phyloP scores from a whole-genome alignment of 2,113 vertebrate species.

The Dunckerocampus dactyliophorus region DNA sequence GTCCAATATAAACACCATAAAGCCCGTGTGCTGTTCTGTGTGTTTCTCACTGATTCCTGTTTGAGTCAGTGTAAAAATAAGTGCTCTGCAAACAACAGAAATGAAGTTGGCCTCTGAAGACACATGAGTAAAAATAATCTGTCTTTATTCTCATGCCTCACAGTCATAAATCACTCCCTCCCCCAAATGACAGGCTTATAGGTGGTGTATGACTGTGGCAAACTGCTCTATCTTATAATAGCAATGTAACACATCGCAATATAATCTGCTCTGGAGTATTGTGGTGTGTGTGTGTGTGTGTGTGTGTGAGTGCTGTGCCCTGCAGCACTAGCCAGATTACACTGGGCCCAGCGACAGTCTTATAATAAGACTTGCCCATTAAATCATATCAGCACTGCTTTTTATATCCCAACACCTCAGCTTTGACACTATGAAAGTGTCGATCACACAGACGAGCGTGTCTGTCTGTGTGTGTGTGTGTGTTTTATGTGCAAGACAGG shows the following conservation, averaged over 20 bases:
- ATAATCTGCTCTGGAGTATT: constrained; percentile 63
- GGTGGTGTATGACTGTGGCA: constrained; percentile 53
- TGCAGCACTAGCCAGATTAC: constrained; percentile 69
- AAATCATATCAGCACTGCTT: constrained; percentile 77
- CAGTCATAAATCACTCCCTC: constrained; percentile 67
- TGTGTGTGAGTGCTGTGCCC: constrained; percentile 47
- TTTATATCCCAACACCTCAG: constrained; percentile 74
- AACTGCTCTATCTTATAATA: constrained; percentile 70
- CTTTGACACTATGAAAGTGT: constrained; percentile 64
- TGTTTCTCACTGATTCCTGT: constrained; percentile 36
- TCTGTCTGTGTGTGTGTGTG: constrained; percentile 58
- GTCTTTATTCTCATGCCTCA: constrained; percentile 62
- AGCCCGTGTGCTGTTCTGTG: constrained; percentile 40
- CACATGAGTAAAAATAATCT: constrained; percentile 64
- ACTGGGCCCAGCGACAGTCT: constrained; percentile 68
- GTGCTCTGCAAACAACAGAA: constrained; percentile 53
- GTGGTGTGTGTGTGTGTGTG: constrained; percentile 38
- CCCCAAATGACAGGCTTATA: constrained; percentile 55
- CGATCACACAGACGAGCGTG: constrained; percentile 46
- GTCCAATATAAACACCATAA: constrained; percentile 53
- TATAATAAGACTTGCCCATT: constrained; percentile 74
- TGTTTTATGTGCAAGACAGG: constrained; percentile 17
- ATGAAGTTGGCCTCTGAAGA: constrained; percentile 64
- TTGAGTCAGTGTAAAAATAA: constrained; percentile 57
- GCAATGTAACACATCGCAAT: constrained; percentile 66